phyloP scores from a whole-genome alignment of 2,888 invertebrate species.

The Sympetrum striolatum region DNA sequence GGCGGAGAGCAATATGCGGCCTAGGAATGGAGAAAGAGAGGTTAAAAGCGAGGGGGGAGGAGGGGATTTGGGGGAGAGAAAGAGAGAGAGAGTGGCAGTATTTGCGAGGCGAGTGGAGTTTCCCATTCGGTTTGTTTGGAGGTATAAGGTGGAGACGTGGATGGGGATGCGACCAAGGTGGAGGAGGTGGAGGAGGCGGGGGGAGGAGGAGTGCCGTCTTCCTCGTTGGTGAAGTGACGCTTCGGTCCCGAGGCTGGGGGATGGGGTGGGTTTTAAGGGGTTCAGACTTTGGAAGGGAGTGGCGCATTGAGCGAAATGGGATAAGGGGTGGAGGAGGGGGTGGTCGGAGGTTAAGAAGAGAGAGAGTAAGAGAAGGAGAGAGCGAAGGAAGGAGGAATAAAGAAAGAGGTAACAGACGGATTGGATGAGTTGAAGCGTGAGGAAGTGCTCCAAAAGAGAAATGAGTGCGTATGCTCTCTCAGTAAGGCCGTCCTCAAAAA shows the following conservation, averaged over 20 bases:
- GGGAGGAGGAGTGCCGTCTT: conserved; percentile 17
- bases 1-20: conserved; percentile 25
- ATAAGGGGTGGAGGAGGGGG: neutral
- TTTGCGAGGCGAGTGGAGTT: conserved; percentile 31
- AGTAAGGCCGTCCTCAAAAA: neutral
- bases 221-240: conserved; percentile 43
- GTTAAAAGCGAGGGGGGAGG: conserved; percentile 19
- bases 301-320: conserved; percentile 11
- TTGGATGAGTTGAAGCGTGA: conserved; percentile 30
- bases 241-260: conserved; percentile 4
- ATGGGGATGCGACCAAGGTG: neutral
- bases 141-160: conserved; percentile 41
- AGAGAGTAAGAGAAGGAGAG: neutral
- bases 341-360: neutral
- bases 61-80: neutral
- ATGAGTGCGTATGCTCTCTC: neutral
- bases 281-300: conserved; percentile 16
- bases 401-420: neutral
- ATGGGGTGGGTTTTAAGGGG: neutral
- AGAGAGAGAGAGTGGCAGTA: neutral
- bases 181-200: neutral
- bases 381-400: neutral
- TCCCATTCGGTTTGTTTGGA: conserved; percentile 43
- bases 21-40: conserved; percentile 42
- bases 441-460: conserved; percentile 7